phyloP scores from a whole-genome alignment of 2,113 vertebrate genomes.

The Macheiramphus alcinus region DNA sequence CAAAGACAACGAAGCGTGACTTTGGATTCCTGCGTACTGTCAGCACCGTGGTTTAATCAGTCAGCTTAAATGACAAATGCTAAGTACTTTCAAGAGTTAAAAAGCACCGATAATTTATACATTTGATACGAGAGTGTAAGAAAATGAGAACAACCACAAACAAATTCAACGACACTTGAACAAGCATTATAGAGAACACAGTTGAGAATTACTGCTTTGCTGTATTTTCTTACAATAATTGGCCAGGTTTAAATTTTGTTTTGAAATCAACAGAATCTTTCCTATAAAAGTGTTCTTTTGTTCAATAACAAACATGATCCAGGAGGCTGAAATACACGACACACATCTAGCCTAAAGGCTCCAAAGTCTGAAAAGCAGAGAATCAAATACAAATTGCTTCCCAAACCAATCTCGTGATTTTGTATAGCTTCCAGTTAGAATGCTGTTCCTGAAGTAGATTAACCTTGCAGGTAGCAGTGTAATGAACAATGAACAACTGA shows the following conservation, averaged over 20 bases:
- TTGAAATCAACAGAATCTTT: background rate
- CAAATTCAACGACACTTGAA: background rate
- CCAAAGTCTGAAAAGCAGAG: background rate
- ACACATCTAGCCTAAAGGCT: background rate
- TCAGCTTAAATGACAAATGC: fast-evolving
- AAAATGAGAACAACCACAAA: background rate
- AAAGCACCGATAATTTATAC: fast-evolving
- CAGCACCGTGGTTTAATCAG: background rate
- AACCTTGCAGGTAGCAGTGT: background rate
- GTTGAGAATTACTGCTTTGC: no score
- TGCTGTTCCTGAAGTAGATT: background rate
- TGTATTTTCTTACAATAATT: background rate
- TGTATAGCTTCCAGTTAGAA: background rate
- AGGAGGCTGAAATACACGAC: background rate
- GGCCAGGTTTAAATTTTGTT: background rate
- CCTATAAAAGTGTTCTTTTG: background rate
- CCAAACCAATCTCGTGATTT: background rate
- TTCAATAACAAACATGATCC: fast-evolving
- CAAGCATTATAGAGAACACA: background rate
- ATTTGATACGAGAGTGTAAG: background rate
- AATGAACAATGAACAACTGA: no score
- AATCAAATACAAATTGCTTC: background rate
- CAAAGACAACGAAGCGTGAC: background rate
- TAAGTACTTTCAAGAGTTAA: fast-evolving
- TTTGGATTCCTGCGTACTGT: background rate